phyloP scores from a whole-genome alignment of 2,113 vertebrate species.

The Ochotona princeps region DNA sequence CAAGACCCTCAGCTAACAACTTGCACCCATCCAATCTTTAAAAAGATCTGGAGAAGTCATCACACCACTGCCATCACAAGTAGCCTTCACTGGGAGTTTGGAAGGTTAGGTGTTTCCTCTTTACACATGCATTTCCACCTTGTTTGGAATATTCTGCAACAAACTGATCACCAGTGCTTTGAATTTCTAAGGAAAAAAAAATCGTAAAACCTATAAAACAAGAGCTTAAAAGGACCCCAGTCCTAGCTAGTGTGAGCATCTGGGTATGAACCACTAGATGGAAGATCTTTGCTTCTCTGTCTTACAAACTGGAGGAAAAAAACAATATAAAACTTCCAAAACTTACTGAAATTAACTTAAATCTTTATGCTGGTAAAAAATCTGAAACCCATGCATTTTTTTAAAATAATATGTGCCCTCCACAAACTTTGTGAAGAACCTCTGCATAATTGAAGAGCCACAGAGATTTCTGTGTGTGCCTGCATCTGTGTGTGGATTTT shows the following conservation, averaged over 20 bases:
- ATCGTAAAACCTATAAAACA: not conserved
- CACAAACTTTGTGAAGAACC: too few species aligned
- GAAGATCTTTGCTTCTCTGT: too few species aligned
- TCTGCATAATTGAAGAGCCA: too few species aligned
- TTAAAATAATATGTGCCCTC: too few species aligned
- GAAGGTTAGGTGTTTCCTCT: not conserved
- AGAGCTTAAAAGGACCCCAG: not conserved
- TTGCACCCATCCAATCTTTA: not conserved
- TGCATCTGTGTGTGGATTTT: not conserved
- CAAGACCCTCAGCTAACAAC: not conserved
- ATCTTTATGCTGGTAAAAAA: too few species aligned
- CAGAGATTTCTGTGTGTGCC: too few species aligned
- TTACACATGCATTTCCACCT: not conserved
- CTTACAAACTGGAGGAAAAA: too few species aligned
- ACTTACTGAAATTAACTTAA: too few species aligned
- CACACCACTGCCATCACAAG: not conserved
- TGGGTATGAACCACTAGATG: too few species aligned
- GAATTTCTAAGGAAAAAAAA: not conserved
- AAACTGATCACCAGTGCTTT: not conserved
- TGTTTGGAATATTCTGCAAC: not conserved
- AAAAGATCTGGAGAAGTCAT: not conserved
- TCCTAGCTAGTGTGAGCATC: too few species aligned
- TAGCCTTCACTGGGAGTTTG: not conserved
- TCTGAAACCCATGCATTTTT: too few species aligned
- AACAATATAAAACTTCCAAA: too few species aligned